These are phyloP conservation scores for Ophraella communa DNA, from an alignment of 2,888 invertebrate genomes.

Conservation along the genomic window DNA sequence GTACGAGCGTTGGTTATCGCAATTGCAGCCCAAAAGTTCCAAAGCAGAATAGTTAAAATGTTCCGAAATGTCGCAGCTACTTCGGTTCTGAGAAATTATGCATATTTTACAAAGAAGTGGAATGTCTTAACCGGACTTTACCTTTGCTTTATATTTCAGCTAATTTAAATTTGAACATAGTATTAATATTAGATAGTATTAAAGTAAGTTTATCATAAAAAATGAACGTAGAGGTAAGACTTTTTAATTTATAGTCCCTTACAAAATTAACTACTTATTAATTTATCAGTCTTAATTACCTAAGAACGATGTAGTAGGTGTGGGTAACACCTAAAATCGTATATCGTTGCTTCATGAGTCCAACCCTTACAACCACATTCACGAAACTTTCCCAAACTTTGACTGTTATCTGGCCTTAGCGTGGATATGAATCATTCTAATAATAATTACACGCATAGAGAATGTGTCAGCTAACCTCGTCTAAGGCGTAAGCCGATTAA, in stretches of 20 bases:
- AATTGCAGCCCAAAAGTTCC: too few relatives aligned
- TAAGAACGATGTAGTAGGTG: not conserved
- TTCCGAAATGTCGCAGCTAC: too few relatives aligned
- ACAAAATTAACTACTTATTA: not conserved
- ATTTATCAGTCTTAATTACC: not conserved
- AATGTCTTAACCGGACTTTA: too few relatives aligned
- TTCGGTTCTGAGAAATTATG: too few relatives aligned
- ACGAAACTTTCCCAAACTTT: constrained; percentile 19
- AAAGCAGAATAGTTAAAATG: too few relatives aligned
- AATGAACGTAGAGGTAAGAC: not conserved
- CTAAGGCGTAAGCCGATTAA: constrained; percentile 13
- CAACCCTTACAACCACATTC: not conserved
- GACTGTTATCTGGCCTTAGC: constrained; percentile 16
- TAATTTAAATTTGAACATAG: too few relatives aligned
- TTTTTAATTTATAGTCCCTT: not conserved
- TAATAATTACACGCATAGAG: constrained; percentile 23
- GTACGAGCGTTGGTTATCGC: too few relatives aligned
- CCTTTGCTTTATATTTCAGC: too few relatives aligned
- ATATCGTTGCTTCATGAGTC: not conserved
- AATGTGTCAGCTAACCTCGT: constrained; percentile 20
- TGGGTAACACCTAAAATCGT: not conserved
- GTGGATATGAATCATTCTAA: constrained; percentile 26
- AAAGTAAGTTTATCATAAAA: not conserved
- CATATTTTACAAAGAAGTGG: too few relatives aligned
- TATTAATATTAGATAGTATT: not conserved